A percentile compares a stretch with the other conserved stretches of the same genome.
Conservation (phyloP, 2,888 invertebrate genomes). For the Steromphala cineraria region DNA sequence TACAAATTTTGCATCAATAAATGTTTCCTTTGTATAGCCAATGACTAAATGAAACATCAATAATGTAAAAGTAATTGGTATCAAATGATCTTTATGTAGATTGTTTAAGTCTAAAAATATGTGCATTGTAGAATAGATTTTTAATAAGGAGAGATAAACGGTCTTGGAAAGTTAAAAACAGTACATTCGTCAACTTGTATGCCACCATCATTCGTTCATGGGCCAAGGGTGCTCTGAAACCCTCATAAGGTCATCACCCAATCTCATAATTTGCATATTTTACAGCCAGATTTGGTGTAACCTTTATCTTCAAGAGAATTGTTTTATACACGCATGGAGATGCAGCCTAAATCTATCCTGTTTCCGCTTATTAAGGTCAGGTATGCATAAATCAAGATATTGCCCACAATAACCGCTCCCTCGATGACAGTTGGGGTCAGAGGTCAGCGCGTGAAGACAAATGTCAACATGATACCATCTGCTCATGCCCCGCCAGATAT, state of each 20-base stretch:
- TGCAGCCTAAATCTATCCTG: neutral
- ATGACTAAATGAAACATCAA: too few relatives aligned
- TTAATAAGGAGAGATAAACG: too few relatives aligned
- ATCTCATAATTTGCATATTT: neutral
- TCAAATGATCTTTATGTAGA: too few relatives aligned
- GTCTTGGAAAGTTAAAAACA: too few relatives aligned
- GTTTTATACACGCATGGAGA: neutral
- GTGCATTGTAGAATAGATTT: too few relatives aligned
- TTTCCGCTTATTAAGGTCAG: neutral
- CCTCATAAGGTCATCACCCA: neutral
- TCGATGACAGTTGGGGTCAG: neutral
- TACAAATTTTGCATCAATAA: too few relatives aligned
- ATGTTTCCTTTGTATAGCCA: too few relatives aligned
- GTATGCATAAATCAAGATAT: conserved; percentile 8
- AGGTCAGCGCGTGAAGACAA: neutral
- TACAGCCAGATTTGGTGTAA: neutral
- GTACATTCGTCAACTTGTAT: too few relatives aligned
- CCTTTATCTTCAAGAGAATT: neutral
- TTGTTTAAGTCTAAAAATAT: too few relatives aligned
- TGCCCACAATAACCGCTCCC: neutral
- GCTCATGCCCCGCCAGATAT: neutral
- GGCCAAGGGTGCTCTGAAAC: neutral
- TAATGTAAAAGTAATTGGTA: too few relatives aligned
- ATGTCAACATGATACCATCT: neutral
- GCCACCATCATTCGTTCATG: too few relatives aligned